Base-by-base conservation (phyloP, 2,888 invertebrate genomes). In the Girardia tigrina region DNA sequence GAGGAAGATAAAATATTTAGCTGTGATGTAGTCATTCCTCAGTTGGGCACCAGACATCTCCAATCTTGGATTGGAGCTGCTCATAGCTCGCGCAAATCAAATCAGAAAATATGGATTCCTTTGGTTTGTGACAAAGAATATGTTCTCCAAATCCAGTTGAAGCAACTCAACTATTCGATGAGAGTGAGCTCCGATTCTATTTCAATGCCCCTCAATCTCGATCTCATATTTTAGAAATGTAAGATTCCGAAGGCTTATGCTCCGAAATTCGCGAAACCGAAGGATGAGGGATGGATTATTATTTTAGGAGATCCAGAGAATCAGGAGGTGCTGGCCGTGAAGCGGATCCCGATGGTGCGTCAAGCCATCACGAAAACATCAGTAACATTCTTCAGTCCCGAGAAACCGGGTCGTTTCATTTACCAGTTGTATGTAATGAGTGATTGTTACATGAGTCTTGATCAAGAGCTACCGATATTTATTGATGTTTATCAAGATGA, bases 281-380 rank as follows among this genome's bases (percentile, higher is more conserved):
- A 95, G 85, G 91, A 91, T 81, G 95, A 95, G 83, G 91, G 93
- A 76, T 98, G 97, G 97, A 90, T 95, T 84, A 82, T 94, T 0
- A 88, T 92, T 0, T 85, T 97, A 8, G 94, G 94, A 0, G 88
- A 88, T 27, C 84, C 88, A 26, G 88, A 88, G 74, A 85, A 86
- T 0, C 87, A 87, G 27, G 91, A 93, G 80, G 86, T 95, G 36
- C 84, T 90, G 78, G 92, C 92, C 0, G 84, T 95, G 81, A 93
- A 92, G 83, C 86, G 94, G 73, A 86, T 90, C 1, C 81, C 82
- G 8, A 78, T 78, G 27, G 75, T 81, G 28, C 72, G 75, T n/a
- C 73, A 72, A 4, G 77, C 82, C 79, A 88, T 77, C 28, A 28
- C 73, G 2, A 71, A 28, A 20, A 70, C 36, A 8, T 74, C 71